These are phyloP conservation scores for Alosa sapidissima DNA, from an alignment of 2,797 vertebrate species.

Conservation along the genomic window DNA sequence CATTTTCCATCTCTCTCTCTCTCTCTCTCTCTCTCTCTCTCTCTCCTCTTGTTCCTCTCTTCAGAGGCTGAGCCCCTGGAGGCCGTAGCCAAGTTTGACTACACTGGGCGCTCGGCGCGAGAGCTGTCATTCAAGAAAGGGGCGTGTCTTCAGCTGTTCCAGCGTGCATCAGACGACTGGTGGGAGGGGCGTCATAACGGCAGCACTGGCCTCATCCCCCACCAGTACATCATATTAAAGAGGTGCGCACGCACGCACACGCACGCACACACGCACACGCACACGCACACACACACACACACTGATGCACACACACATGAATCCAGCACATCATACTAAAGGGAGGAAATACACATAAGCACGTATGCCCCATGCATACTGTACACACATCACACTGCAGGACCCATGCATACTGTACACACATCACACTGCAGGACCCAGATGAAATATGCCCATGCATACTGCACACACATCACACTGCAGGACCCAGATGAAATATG, in stretches of 20 bases:
- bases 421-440: too few species aligned
- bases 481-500: too few species aligned
- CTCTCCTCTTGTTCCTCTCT: background rate
- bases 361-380: too few species aligned
- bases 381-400: too few species aligned
- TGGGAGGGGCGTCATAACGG: constrained; percentile 97
- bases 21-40: background rate
- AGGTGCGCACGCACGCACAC: constrained; percentile 67
- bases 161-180: constrained; percentile 97
- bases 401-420: too few species aligned
- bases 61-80: constrained; percentile 93
- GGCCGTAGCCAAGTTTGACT: constrained; percentile 97
- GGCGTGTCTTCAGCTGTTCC: constrained; percentile 89
- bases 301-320: background rate
- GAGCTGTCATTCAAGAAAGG: constrained; percentile 98
- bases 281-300: background rate
- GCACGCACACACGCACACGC: background rate
- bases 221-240: constrained; percentile 97
- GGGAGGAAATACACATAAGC: too few species aligned
- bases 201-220: constrained; percentile 91
- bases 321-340: too few species aligned
- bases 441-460: too few species aligned
- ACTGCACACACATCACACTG: too few species aligned
- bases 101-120: constrained; percentile 88
- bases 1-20: too few species aligned